These are phyloP conservation scores for Plodia interpunctella DNA, from an alignment of 1,140 invertebrate species.

Conservation along the genomic window DNA sequence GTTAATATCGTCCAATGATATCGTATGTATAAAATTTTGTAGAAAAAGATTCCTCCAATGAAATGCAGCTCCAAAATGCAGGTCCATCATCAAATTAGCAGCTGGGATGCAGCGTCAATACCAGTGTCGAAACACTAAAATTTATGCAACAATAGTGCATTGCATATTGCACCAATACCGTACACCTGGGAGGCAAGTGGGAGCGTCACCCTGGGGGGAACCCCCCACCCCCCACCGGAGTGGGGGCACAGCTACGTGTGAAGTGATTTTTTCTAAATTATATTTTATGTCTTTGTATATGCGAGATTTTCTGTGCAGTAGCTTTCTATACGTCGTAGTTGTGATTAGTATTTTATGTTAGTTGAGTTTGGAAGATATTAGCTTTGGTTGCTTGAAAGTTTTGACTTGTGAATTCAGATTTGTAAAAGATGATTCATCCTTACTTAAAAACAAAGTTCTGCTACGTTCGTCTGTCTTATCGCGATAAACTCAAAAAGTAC, in stretches of 20 bases:
- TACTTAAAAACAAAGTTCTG: too few relatives aligned
- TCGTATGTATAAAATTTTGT: too few relatives aligned
- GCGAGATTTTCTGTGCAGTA: background rate
- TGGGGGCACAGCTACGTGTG: background rate
- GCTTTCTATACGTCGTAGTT: background rate
- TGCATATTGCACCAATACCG: conserved; percentile 1
- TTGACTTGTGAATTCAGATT: background rate
- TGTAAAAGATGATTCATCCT: too few relatives aligned
- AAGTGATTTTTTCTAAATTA: conserved; percentile 6
- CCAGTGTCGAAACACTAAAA: conserved; percentile 3
- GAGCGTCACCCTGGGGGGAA: background rate
- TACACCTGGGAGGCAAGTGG: background rate
- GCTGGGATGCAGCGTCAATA: background rate
- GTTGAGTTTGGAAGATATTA: background rate
- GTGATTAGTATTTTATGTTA: background rate
- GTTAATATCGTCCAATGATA: too few relatives aligned
- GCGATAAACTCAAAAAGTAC: too few relatives aligned
- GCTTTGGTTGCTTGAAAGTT: background rate
- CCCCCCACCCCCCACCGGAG: background rate
- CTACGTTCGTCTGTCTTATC: too few relatives aligned
- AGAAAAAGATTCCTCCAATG: too few relatives aligned
- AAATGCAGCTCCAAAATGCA: too few relatives aligned
- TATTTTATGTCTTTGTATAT: conserved; percentile 6
- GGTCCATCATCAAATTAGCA: background rate
- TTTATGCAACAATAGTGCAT: conserved; percentile 5